Conservation (phyloP, 1,140 invertebrate genomes). For the Apis cerana region DNA sequence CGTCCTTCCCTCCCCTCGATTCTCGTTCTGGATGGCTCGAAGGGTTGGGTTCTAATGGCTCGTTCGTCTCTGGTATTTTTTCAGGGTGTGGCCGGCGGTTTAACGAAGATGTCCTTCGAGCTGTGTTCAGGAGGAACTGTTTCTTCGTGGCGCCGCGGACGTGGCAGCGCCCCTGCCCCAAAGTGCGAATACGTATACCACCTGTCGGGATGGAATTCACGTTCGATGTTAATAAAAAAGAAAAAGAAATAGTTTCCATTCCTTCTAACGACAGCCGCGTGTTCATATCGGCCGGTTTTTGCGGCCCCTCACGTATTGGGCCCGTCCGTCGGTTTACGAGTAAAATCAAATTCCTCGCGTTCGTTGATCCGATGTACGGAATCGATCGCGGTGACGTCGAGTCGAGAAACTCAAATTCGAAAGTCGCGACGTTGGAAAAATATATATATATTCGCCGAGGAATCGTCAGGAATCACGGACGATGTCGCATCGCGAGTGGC, state of each 20-base stretch:
- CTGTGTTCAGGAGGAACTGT: slow-evolving; percentile 60
- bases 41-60: slow-evolving; percentile 32
- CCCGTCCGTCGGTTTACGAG: slow-evolving; percentile 43
- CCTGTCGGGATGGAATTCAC: slow-evolving; percentile 60
- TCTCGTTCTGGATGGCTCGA: background rate
- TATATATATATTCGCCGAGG: no score
- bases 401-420: no score
- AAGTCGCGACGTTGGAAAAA: no score
- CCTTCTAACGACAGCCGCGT: slow-evolving; percentile 40
- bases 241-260: slow-evolving; percentile 38
- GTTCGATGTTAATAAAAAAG: slow-evolving; percentile 63
- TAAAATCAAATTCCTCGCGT: slow-evolving; percentile 4
- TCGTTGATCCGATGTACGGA: slow-evolving; percentile 18
- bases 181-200: slow-evolving; percentile 66
- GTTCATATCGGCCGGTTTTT: slow-evolving; percentile 13
- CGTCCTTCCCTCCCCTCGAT: background rate
- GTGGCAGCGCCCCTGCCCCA: slow-evolving; percentile 53
- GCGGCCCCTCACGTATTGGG: background rate
- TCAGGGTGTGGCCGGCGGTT: slow-evolving; percentile 84
- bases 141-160: slow-evolving; percentile 47
- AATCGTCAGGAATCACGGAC: no score
- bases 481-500: no score
- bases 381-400: no score
- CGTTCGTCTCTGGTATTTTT: slow-evolving; percentile 64
- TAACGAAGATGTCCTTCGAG: slow-evolving; percentile 78